Conservation (phyloP, 23 tunicate species). For the Ascidia mentula region DNA sequence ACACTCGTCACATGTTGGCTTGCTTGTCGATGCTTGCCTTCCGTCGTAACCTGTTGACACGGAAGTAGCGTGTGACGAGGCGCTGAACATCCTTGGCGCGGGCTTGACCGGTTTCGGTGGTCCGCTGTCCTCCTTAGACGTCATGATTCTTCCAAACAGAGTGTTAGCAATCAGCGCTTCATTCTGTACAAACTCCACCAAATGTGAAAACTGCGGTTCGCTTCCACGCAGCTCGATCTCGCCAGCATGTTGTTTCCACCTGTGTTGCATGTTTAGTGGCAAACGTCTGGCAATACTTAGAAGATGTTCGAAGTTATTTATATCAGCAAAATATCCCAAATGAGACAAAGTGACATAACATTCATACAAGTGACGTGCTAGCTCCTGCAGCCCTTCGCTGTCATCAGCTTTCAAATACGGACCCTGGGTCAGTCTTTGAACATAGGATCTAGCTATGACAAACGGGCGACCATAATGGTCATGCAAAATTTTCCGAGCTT, state of each 20-base stretch:
- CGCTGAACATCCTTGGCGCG: not conserved
- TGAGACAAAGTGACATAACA: not conserved
- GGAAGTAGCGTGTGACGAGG: too few species aligned
- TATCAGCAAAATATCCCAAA: not conserved
- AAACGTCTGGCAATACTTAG: too few species aligned
- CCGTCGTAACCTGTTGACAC: too few species aligned
- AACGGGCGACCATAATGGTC: not conserved
- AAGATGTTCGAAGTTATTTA: not conserved
- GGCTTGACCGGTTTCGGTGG: constrained; percentile 4
- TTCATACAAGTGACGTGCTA: not conserved
- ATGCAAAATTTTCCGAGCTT: not conserved
- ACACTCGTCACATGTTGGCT: too few species aligned
- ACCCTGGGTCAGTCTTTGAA: constrained; percentile 7
- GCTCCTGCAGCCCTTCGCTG: not conserved
- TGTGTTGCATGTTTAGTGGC: not conserved
- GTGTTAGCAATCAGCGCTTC: not conserved
- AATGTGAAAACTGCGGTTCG: too few species aligned
- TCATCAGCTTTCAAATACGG: not conserved
- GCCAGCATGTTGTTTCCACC: not conserved
- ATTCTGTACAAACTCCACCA: not conserved
- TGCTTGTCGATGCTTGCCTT: too few species aligned
- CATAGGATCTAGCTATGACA: too few species aligned
- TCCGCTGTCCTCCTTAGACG: not conserved
- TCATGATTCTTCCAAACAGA: not conserved
- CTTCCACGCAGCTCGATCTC: too few species aligned